Conservation (phyloP, 2,113 vertebrate species). For the Ellobius talpinus region DNA sequence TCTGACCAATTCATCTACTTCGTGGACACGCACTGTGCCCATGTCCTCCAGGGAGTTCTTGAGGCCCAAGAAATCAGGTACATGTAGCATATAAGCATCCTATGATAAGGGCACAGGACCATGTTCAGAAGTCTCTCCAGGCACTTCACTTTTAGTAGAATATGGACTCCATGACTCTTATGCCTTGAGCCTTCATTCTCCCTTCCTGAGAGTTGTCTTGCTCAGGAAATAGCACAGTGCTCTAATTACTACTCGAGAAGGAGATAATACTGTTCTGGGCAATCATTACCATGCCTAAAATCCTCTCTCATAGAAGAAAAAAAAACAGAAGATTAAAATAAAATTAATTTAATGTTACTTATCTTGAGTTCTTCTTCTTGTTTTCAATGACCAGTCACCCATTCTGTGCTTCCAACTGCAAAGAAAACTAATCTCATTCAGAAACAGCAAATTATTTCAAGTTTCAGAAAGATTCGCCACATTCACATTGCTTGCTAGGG, state of each 20-base stretch:
- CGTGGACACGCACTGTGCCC: not conserved
- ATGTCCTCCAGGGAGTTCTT: not conserved
- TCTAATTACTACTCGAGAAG: constrained; percentile 1
- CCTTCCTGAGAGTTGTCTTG: not conserved
- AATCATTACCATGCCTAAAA: constrained; percentile 40
- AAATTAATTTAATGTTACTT: constrained; percentile 30
- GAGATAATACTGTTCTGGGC: not conserved
- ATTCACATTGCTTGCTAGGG: not conserved
- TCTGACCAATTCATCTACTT: not conserved
- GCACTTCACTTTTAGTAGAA: not conserved
- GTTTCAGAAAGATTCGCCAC: not conserved
- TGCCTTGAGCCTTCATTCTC: not conserved
- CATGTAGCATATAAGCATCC: not conserved
- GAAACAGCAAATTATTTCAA: constrained; percentile 5
- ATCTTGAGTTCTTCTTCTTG: not conserved
- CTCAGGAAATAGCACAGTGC: not conserved
- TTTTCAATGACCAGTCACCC: not conserved
- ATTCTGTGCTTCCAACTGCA: not conserved
- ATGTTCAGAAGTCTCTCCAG: not conserved
- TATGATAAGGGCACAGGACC: not conserved
- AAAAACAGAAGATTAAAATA: not conserved
- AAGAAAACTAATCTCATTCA: constrained; percentile 34
- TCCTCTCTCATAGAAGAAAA: not conserved
- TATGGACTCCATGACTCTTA: not conserved
- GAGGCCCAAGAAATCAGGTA: not conserved